Percentiles rank a stretch among this genome's conserved stretches.
phyloP scores from a whole-genome alignment of 2,888 invertebrate genomes.

The Cyaniris semiargus region DNA sequence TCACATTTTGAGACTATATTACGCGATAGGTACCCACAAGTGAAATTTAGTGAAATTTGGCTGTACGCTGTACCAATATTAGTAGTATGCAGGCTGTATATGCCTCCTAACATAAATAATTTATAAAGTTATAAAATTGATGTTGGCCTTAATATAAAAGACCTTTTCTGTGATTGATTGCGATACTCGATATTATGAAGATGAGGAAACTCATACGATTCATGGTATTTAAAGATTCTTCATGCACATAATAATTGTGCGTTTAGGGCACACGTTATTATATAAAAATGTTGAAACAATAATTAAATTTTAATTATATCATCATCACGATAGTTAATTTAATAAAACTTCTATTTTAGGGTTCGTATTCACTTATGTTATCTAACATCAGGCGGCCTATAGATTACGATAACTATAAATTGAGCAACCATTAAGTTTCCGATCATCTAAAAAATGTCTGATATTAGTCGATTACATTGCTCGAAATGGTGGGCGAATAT shows the following conservation, averaged over 20 bases:
- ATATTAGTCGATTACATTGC: conserved; percentile 29
- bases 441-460: conserved; percentile 30
- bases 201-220: conserved; percentile 4
- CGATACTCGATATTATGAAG: conserved; percentile 3
- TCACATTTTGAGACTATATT: too few relatives aligned
- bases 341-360: background rate
- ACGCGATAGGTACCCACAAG: too few relatives aligned
- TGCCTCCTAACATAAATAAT: too few relatives aligned
- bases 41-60: too few relatives aligned
- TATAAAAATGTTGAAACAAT: background rate
- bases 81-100: too few relatives aligned
- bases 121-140: background rate
- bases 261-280: background rate
- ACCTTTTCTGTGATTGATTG: background rate
- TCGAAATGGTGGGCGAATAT: conserved; percentile 20
- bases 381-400: background rate
- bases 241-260: background rate
- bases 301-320: background rate
- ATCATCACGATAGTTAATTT: background rate
- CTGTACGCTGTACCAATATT: too few relatives aligned
- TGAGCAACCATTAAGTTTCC: conserved; percentile 22
- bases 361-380: background rate
- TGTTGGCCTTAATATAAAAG: background rate
- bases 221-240: background rate
- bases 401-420: conserved; percentile 25